phyloP scores from a whole-genome alignment of 2,113 vertebrate species.

The Astatoreochromis straeleni region DNA sequence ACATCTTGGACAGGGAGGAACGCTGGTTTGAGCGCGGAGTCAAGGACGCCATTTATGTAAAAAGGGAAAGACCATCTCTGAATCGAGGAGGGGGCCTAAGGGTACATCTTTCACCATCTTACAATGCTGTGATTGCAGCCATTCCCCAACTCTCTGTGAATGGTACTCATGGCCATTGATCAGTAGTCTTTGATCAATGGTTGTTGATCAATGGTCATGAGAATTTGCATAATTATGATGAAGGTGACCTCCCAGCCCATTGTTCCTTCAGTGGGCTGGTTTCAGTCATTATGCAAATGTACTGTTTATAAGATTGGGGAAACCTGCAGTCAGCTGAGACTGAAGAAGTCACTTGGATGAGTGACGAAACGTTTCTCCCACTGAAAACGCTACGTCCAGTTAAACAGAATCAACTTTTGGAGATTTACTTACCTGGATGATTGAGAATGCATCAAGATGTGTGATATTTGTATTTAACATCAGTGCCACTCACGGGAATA shows the following conservation, averaged over 20 bases:
- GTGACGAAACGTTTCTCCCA: neutral
- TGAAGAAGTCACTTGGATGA: neutral
- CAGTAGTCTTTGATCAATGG: too few relatives aligned
- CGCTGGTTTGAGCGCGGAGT: too few relatives aligned
- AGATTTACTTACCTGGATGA: neutral
- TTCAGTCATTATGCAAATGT: neutral
- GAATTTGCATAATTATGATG: too few relatives aligned
- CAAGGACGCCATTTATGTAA: too few relatives aligned
- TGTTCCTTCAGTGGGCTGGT: neutral
- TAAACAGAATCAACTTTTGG: neutral
- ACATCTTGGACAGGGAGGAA: too few relatives aligned
- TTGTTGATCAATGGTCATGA: too few relatives aligned
- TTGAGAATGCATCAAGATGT: neutral
- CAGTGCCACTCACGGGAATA: neutral
- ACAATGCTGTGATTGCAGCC: too few relatives aligned
- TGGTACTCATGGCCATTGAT: too few relatives aligned
- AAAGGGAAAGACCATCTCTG: too few relatives aligned
- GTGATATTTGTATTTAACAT: neutral
- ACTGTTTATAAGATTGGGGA: fast-evolving
- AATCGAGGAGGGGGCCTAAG: too few relatives aligned
- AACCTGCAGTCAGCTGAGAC: neutral
- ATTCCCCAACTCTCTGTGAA: too few relatives aligned
- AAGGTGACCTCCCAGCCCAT: neutral
- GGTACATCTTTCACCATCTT: too few relatives aligned
- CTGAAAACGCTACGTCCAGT: fast-evolving